Evolutionary conservation across 2,113 vertebrate species (phyloP), one percentile per base, ranked within the genome.

Genomic region (Epinephelus cyanopodus): DNA sequence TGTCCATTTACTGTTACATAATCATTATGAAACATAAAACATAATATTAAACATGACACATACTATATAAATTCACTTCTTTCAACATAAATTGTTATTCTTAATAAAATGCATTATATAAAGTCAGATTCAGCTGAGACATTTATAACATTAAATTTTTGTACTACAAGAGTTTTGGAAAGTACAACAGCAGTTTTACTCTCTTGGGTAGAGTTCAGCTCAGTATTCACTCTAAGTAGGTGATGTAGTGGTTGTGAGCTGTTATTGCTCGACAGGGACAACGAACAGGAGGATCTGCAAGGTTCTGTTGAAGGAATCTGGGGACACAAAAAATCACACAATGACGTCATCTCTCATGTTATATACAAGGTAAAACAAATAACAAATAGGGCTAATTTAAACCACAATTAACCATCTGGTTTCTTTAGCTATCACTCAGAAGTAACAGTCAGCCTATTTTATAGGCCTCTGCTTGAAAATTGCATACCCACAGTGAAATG

Each of bases 281-380:
- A 99, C 97, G 93, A 98, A 95, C 92, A 99, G 87, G 79, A 99
- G 87, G 89, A 99, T 97, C 92, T 99, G 98, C 90, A 98, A 62
- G 33, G 92, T 91, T 93, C 86, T 88, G 81, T 97, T 98, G 83
- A 96, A 64, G 23, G 54, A 94, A 23, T 96, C 98, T 99, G 95
- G 61, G 93, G 94, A 92, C 84, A 89, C 84, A 95, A 86, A 77
- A 69, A 54, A 82, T 0, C 7, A 52, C 4, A 23, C 14, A 12
- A 33, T 48, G 4, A 50, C 2, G 0, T 65, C 18, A 64, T 70
- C 45, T 58, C 13, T 65, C 5, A 14, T 37, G 1, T 13, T 57
- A 45, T 45, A 50, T 50, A 17, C 6, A 5, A 50, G 48, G 15
- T 50, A 5, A 17, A 50, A 15, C 15, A 29, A 29, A 29, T 29